Base-by-base conservation (phyloP, 1,140 invertebrate species). In the Drosophila kanapiae region DNA sequence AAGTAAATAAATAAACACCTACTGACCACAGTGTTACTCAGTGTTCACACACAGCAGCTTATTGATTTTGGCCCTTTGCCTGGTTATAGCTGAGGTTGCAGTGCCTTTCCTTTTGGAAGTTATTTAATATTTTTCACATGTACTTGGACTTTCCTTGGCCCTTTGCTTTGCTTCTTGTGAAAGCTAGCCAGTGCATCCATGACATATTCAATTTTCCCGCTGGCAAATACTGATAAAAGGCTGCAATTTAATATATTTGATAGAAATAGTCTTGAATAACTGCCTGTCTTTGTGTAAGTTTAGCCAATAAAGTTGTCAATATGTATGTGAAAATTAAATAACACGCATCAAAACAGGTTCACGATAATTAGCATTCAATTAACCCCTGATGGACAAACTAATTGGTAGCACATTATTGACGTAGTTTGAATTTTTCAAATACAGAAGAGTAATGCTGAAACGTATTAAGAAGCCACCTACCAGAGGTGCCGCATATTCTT, bases 1-100 rank as follows among this genome's bases (percentile, higher is more conserved):
- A 53, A 37, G 35, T 69, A 68, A 70, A 67, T 70, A 68, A 70
- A 68, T 70, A 68, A 68, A 68, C 59, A 49, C 56, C 29, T 40
- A 3, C 58, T 38, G 42, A 42, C 61, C 62, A 33, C 61, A 69
- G 27, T 42, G 23, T 33, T 16, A 31, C 27, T 62, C 60, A 18
- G n/a, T 37, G n/a, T 58, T 33, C 37, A 42, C 58, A 47, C 33
- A 38, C 49, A 37, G 47, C 40, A 37, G 38, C 35, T 67, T 70
- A 70, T 70, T 68, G 62, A 68, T 70, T 70, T 70, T 68, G 54
- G 65, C 35, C 45, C 33, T 18, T 31, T 23, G 38, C 23, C 33
- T 37, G 6, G 37, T 10, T 53, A n/a, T 6, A 33, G 10, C 16
- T 68, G n/a, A 68, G 31, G n/a, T 43, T 56, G 23, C 58, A 27